These are phyloP conservation scores for Dicrostonyx torquatus DNA, from an alignment of 2,797 vertebrate genomes.

Conservation along the genomic window DNA sequence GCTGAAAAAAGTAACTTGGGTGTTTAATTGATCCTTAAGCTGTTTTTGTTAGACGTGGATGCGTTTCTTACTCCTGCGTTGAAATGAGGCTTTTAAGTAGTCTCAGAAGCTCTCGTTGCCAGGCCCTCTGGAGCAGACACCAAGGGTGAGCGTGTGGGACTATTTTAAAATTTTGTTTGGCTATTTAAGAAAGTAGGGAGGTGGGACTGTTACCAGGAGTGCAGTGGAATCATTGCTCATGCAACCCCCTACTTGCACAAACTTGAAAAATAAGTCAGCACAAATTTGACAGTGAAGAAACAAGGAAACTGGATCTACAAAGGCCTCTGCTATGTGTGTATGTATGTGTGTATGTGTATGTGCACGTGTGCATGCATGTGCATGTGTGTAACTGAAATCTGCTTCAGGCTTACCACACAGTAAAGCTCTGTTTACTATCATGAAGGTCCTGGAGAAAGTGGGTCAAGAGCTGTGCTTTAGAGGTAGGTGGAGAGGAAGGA, in stretches of 20 bases:
- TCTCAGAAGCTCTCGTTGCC: neutral
- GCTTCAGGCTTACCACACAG: too few relatives aligned
- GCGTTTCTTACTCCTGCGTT: constrained; percentile 43
- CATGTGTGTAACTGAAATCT: too few relatives aligned
- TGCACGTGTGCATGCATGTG: too few relatives aligned
- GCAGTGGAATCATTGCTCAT: constrained; percentile 9
- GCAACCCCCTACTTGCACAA: neutral
- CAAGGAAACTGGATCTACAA: constrained; percentile 14
- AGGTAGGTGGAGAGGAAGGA: constrained; percentile 16
- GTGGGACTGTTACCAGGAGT: neutral
- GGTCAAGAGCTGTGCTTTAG: constrained; percentile 13
- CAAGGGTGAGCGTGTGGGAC: constrained; percentile 66
- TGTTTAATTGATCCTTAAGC: constrained; percentile 51
- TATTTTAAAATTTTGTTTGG: constrained; percentile 28
- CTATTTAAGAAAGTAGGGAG: neutral
- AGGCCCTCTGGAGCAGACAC: constrained; percentile 59
- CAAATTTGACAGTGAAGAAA: constrained; percentile 30
- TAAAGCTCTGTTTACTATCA: neutral
- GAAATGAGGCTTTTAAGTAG: constrained; percentile 63
- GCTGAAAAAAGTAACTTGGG: constrained; percentile 57
- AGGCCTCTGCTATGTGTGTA: neutral
- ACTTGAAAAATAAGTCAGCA: constrained; percentile 31
- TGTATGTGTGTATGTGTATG: neutral
- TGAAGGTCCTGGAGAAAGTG: constrained; percentile 19
- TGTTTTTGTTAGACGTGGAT: constrained; percentile 56